Evolutionary conservation across 2,888 invertebrate species (phyloP).

Genomic region (Pyrochroa serraticornis): DNA sequence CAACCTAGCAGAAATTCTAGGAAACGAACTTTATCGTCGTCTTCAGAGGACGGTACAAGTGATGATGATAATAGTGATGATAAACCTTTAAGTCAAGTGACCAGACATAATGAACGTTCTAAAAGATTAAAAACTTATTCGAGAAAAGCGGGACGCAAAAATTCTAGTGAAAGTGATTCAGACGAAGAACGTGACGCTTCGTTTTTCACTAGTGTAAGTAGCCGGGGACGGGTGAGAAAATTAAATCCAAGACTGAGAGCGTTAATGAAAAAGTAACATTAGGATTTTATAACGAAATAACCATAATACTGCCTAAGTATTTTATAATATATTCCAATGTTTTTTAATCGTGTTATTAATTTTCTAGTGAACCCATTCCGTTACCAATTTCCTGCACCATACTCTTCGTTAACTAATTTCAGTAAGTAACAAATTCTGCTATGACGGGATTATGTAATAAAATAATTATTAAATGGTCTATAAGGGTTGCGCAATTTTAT

Average conservation of each 20-base stretch:
- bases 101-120: conserved; percentile 53
- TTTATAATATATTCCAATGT: no score
- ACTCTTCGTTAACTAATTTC: no score
- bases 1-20: conserved; percentile 16
- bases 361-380: no score
- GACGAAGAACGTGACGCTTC: conserved; percentile 40
- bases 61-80: conserved; percentile 38
- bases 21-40: conserved; percentile 8
- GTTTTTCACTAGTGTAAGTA: conserved; percentile 65
- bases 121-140: conserved; percentile 31
- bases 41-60: conserved; percentile 22
- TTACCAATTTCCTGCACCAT: no score
- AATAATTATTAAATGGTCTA: no score
- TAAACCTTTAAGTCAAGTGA: conserved; percentile 49
- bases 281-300: not conserved
- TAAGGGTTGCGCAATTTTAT: no score
- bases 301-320: no score
- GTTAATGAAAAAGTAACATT: conserved; percentile 47
- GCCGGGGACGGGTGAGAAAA: conserved; percentile 83
- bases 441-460: no score
- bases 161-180: conserved; percentile 27
- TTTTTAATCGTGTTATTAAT: no score
- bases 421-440: no score
- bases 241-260: conserved; percentile 81
- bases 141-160: conserved; percentile 25